Conservation (phyloP, 2,888 invertebrate genomes). For the Andrena chrysosceles region DNA sequence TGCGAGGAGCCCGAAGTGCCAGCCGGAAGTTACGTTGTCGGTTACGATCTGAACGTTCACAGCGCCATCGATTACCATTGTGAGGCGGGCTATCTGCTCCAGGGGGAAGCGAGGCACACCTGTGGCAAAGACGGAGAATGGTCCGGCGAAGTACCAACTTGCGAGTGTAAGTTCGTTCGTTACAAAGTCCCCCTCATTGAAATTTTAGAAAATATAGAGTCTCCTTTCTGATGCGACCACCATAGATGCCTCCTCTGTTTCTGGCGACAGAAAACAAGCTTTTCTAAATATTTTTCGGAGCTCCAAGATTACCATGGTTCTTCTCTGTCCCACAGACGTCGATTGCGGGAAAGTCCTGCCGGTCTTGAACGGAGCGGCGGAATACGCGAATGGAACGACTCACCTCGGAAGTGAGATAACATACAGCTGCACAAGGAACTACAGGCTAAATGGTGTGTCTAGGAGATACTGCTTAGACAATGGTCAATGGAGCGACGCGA, state of each 20-base stretch:
- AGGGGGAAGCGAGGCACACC: slow-evolving; percentile 89
- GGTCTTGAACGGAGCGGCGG: slow-evolving; percentile 91
- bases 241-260: no score
- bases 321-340: slow-evolving; percentile 88
- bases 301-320: no score
- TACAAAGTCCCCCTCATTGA: not conserved
- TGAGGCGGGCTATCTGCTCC: slow-evolving; percentile 92
- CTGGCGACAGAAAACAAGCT: not conserved
- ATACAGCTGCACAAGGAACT: slow-evolving; percentile 93
- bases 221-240: not conserved
- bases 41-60: slow-evolving; percentile 95
- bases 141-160: slow-evolving; percentile 92
- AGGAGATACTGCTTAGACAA: slow-evolving; percentile 91
- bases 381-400: slow-evolving; percentile 92
- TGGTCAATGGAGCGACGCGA: slow-evolving; percentile 93
- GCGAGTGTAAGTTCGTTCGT: slow-evolving; percentile 89
- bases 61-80: slow-evolving; percentile 95
- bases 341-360: slow-evolving; percentile 95
- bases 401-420: slow-evolving; percentile 92
- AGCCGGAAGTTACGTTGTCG: slow-evolving; percentile 93
- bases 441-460: slow-evolving; percentile 91
- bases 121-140: slow-evolving; percentile 93
- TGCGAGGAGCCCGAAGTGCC: slow-evolving; percentile 95
- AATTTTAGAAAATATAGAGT: not conserved
- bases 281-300: not conserved